These are phyloP conservation scores for Eledona agricola DNA, from an alignment of 2,888 invertebrate genomes.

Conservation along the genomic window DNA sequence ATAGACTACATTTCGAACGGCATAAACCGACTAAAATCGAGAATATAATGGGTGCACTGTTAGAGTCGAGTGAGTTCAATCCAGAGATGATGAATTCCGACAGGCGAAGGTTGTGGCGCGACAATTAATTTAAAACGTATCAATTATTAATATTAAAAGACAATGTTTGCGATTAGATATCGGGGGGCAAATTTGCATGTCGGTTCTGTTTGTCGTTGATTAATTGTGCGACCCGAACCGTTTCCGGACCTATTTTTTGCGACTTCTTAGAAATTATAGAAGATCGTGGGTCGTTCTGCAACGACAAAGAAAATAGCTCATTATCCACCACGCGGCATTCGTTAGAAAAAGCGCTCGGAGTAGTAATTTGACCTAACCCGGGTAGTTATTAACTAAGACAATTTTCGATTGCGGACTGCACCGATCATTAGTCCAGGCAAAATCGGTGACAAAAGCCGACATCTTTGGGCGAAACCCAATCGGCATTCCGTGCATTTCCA, in stretches of 20 bases:
- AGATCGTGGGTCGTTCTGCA: conserved; percentile 17
- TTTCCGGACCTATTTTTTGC: not conserved
- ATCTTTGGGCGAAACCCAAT: conserved; percentile 11
- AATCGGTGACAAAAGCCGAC: conserved; percentile 12
- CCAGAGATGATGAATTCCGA: conserved; percentile 27
- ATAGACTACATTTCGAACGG: no score
- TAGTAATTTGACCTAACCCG: conserved; percentile 42
- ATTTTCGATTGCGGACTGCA: conserved; percentile 47
- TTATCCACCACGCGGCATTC: conserved; percentile 44
- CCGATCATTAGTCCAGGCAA: conserved; percentile 44
- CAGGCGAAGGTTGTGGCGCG: conserved; percentile 30
- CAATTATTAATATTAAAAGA: conserved; percentile 29
- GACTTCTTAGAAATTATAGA: conserved; percentile 22
- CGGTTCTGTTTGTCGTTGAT: conserved; percentile 11
- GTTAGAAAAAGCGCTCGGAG: conserved; percentile 42
- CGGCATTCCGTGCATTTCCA: conserved; percentile 29
- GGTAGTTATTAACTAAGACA: conserved; percentile 35
- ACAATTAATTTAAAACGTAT: conserved; percentile 34
- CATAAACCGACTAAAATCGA: no score
- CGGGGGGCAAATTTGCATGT: conserved; percentile 31
- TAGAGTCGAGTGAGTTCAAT: no score
- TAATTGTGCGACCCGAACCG: conserved; percentile 15
- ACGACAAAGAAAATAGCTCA: conserved; percentile 45
- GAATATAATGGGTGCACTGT: no score
- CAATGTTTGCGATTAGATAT: conserved; percentile 28